phyloP scores from a whole-genome alignment of 2,113 vertebrate species.

The Plectropomus leopardus region DNA sequence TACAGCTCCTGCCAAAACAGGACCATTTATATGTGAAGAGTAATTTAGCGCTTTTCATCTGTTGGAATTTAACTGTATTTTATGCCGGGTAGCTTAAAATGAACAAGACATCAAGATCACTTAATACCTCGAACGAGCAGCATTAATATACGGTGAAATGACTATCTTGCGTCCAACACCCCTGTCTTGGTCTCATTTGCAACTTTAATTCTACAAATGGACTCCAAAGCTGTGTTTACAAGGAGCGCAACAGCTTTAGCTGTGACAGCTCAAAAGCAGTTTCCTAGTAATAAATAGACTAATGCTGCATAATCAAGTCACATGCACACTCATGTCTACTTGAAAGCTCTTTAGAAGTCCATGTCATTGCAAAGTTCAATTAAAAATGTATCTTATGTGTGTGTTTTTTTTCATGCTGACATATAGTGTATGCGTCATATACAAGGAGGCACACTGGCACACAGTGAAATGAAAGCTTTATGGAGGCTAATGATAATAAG shows the following conservation, averaged over 20 bases:
- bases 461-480: conserved; percentile 25
- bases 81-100: conserved; percentile 49
- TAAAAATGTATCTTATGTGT: conserved; percentile 59
- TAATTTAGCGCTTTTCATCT: conserved; percentile 5
- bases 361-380: conserved; percentile 44
- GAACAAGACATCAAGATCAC: conserved; percentile 53
- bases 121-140: conserved; percentile 49
- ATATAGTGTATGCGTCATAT: conserved; percentile 31
- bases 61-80: conserved; percentile 35
- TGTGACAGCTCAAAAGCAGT: conserved; percentile 73
- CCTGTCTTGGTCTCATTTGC: conserved; percentile 70
- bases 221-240: conserved; percentile 77
- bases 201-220: conserved; percentile 79
- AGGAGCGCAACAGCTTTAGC: conserved; percentile 56
- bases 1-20: neutral
- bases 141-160: conserved; percentile 61
- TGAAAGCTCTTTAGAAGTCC: conserved; percentile 62
- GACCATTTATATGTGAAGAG: conserved; percentile 14
- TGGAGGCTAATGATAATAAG: conserved; percentile 48
- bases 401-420: conserved; percentile 29
- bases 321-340: conserved; percentile 63
- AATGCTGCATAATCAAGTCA: conserved; percentile 74
- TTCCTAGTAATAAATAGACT: conserved; percentile 68
- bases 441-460: conserved; percentile 15
- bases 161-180: conserved; percentile 57